Base-by-base conservation (phyloP, 2,888 invertebrate species). In the Metacarcinus magister region DNA sequence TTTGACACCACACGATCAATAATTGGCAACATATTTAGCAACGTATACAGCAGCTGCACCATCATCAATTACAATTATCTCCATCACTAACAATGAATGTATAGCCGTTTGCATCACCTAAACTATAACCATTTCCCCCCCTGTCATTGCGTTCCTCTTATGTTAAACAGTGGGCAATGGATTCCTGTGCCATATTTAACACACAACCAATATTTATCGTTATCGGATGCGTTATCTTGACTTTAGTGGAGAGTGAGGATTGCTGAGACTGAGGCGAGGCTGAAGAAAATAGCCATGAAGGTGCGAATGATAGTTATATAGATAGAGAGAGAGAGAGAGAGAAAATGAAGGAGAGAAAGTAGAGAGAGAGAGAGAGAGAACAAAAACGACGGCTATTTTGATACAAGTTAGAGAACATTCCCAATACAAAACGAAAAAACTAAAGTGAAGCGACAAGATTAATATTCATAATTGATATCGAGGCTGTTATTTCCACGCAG, bases 221-320 rank as follows among this genome's bases (percentile, higher is more conserved):
- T 82, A 82, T 82, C 82, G 82, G 82, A 82, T 82, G 82, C 32
- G 82, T 82, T 82, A 82, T 82, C 82, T 82, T 82, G 82, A 82
- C 82, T 82, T 82, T 82, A 82, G 82, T 67, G 67, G 67, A 67
- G 67, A 67, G 67, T 82, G 82, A n/a, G 82, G 82, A 82, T 82
- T 32, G 82, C 10, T 28, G 82, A 82, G 32, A 82, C 32, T 28
- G 82, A 82, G 82, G 82, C 8, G 82, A 82, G 82, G 32, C 32
- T 32, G 82, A 82, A 82, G 82, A 82, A 82, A 82, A 82, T 32
- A 5, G 28, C 32, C 32, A 67, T 67, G 67, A 67, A 82, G 28
- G 32, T 28, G 82, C 8, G 82, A 13, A 32, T 5, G 32, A 82
- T 28, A 32, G 82, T 32, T 28, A 32, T 8, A 82, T 8, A 82